Evolutionary conservation across 2,113 vertebrate genomes (phyloP).

Genomic region (Hyaena hyaena): DNA sequence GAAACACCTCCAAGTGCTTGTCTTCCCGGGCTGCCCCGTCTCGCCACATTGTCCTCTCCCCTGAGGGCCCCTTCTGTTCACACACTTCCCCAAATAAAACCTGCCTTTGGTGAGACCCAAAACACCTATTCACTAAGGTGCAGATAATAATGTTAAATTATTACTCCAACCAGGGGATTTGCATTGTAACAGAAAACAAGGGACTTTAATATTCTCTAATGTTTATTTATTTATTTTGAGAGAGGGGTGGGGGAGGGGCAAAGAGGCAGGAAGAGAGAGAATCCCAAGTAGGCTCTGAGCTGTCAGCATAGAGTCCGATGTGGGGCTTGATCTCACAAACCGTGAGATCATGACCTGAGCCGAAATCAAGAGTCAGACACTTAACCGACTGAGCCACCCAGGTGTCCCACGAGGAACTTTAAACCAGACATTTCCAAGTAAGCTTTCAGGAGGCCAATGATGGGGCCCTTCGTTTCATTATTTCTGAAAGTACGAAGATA

Average conservation of each 20-base stretch:
- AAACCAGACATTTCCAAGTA: background rate
- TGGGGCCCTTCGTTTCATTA: background rate
- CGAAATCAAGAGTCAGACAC: too few relatives aligned
- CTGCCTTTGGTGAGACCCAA: background rate
- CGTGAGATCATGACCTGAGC: too few relatives aligned
- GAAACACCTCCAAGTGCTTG: background rate
- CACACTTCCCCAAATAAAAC: background rate
- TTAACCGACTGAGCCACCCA: too few relatives aligned
- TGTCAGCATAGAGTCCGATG: too few relatives aligned
- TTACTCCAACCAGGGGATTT: background rate
- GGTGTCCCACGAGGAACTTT: background rate
- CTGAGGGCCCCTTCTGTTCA: background rate
- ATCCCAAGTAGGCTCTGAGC: too few relatives aligned
- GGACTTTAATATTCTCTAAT: background rate
- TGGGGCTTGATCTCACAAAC: too few relatives aligned
- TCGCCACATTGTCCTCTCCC: background rate
- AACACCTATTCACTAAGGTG: background rate
- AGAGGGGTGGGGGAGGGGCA: too few relatives aligned
- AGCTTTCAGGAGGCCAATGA: background rate
- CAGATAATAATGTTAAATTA: background rate
- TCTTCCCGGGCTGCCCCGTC: background rate
- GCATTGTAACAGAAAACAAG: background rate
- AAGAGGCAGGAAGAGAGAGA: too few relatives aligned
- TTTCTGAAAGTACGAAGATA: background rate
- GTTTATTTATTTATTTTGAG: too few relatives aligned